These are phyloP conservation scores for Caenorhabditis sp. DNA, from an alignment of 2,888 invertebrate species.

Conservation along the genomic window DNA sequence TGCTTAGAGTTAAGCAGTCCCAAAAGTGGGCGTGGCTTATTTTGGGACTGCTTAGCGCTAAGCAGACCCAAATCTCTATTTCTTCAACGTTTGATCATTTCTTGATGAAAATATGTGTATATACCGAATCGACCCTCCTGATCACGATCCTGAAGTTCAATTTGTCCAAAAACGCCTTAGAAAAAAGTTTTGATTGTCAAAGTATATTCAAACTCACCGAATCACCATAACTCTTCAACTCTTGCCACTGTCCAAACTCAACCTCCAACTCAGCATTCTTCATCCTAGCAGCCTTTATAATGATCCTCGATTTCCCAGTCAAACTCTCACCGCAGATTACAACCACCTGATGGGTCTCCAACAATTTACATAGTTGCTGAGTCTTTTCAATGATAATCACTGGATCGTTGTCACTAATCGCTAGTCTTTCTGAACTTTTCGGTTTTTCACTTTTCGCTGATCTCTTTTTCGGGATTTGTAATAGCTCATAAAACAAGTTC, in stretches of 20 bases:
- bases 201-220: conserved; percentile 6
- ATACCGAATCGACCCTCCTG: too few species aligned
- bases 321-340: conserved; percentile 20
- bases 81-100: too few species aligned
- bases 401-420: conserved; percentile 12
- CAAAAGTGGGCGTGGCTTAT: too few species aligned
- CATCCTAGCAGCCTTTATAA: conserved; percentile 15
- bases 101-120: too few species aligned
- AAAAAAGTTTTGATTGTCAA: too few species aligned
- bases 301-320: conserved; percentile 28
- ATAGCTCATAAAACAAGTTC: conserved; percentile 8
- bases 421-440: conserved; percentile 13
- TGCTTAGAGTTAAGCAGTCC: too few species aligned
- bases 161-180: neutral
- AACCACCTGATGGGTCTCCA: conserved; percentile 26
- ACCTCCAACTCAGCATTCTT: conserved; percentile 20
- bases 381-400: conserved; percentile 11
- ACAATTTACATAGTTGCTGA: conserved; percentile 11
- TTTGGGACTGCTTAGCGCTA: too few species aligned
- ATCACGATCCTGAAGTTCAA: too few species aligned
- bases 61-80: too few species aligned
- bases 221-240: conserved; percentile 23
- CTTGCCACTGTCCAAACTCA: conserved; percentile 28
- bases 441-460: conserved; percentile 8
- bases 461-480: conserved; percentile 7